phyloP scores from a whole-genome alignment of 2,797 vertebrate genomes.

The Vultur gryphus region DNA sequence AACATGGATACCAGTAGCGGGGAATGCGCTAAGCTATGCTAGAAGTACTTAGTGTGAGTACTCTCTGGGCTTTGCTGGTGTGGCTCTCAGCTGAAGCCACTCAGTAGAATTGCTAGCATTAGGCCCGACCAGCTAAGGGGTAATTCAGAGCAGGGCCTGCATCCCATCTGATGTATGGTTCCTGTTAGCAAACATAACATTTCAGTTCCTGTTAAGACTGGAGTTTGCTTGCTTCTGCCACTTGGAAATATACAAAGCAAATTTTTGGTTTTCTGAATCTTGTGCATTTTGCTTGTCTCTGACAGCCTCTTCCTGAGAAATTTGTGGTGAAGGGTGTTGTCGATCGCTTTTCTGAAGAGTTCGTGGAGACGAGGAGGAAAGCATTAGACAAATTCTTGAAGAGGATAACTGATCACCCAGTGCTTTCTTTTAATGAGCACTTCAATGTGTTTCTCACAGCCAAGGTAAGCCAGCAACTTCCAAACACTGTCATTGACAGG shows the following conservation, averaged over 20 bases:
- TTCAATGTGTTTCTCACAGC: conserved; percentile 80
- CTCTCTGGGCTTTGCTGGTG: background rate
- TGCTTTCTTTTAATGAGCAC: conserved; percentile 82
- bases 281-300: background rate
- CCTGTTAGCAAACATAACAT: background rate
- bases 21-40: background rate
- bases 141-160: background rate
- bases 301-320: conserved; percentile 82
- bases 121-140: background rate
- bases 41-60: background rate
- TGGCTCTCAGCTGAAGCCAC: background rate
- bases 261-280: background rate
- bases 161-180: background rate
- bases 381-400: conserved; percentile 83
- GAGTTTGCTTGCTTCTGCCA: background rate
- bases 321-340: conserved; percentile 84
- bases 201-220: background rate
- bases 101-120: background rate
- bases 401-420: conserved; percentile 81
- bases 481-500: background rate
- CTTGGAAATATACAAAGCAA: too few species aligned
- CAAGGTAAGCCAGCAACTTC: conserved; percentile 70
- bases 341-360: conserved; percentile 83
- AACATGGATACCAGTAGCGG: background rate
- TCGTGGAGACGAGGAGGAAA: conserved; percentile 81